Evolutionary conservation across 2,113 vertebrate genomes (phyloP), one percentile per base, ranked within the genome.

Genomic region (Psittacus erithacus): DNA sequence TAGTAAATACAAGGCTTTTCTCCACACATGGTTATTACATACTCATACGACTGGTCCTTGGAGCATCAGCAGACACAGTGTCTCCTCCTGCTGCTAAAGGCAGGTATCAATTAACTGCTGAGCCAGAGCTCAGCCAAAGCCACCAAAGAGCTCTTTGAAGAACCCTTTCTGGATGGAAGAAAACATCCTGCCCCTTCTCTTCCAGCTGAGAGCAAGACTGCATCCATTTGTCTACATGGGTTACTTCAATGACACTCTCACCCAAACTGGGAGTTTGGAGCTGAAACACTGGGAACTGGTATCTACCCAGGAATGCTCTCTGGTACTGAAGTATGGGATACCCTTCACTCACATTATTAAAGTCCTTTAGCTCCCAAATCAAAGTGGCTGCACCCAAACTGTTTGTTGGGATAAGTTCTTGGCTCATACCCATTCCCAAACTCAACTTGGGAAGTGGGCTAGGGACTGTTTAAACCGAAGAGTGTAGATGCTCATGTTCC

Each of bases 1-100:
- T 11, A 28, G 8, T 4, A 52, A 80, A 52, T 6, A 73, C 9
- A 19, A 73, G 44, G 27, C 52, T 44, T 84, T 33, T 31, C 39
- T 76, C 28, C 57, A 81, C 1, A 1, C 17, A 4, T 15, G 44
- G n/a, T 27, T 11, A 23, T 52, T 52, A 77, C 44, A 7, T 13
- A 44, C 20, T 70, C 50, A 38, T 14, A 55, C 0, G 3, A 27
- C 20, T 0, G 0, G 13, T 41, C 65, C 31, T 18, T 53, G 65
- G 22, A 7, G 11, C 7, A 23, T 22, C 50, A 79, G 22, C 47
- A 88, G 70, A 82, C 1, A 1, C 9, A 0, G 3, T 29, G 53
- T 82, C 64, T 93, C 47, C 68, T 88, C 25, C 59, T 52, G 25
- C 46, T 33, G 10, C 17, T 76, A 22, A 73, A 88, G 46, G 23